These are phyloP conservation scores for Deilephila elpenor DNA, from an alignment of 2,888 invertebrate species.

Conservation along the genomic window DNA sequence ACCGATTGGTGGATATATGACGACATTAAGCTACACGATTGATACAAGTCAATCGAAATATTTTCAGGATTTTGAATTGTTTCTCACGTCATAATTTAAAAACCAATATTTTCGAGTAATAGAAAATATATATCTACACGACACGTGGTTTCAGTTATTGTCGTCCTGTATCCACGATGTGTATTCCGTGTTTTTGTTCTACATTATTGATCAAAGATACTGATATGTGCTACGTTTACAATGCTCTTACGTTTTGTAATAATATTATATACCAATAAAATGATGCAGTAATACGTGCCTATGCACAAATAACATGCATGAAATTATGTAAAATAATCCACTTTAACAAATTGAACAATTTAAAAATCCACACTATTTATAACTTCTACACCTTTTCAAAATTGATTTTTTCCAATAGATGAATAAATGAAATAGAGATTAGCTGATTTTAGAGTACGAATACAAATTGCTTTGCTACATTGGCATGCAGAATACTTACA, in stretches of 20 bases:
- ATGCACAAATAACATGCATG: constrained; percentile 71
- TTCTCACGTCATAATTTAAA: too few relatives aligned
- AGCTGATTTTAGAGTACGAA: constrained; percentile 66
- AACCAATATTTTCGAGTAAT: too few relatives aligned
- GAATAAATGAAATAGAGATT: constrained; percentile 67
- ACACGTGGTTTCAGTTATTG: too few relatives aligned
- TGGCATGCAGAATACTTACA: constrained; percentile 71
- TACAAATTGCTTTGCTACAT: constrained; percentile 80
- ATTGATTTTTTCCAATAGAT: constrained; percentile 62
- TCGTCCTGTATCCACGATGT: not conserved
- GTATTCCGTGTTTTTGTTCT: not conserved
- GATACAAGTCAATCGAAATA: too few relatives aligned
- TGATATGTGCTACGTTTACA: constrained; percentile 1
- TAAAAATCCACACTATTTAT: constrained; percentile 29
- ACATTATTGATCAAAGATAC: not conserved
- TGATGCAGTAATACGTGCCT: constrained; percentile 36
- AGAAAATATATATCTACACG: too few relatives aligned
- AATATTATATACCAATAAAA: not conserved
- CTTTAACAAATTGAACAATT: constrained; percentile 50
- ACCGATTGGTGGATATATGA: too few relatives aligned
- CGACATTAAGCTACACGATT: too few relatives aligned
- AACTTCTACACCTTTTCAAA: constrained; percentile 58
- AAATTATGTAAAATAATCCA: constrained; percentile 65
- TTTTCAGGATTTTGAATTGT: too few relatives aligned
- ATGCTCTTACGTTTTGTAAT: not conserved